Base-by-base conservation (phyloP, 2,113 vertebrate species). In the Pyrgilauda ruficollis region DNA sequence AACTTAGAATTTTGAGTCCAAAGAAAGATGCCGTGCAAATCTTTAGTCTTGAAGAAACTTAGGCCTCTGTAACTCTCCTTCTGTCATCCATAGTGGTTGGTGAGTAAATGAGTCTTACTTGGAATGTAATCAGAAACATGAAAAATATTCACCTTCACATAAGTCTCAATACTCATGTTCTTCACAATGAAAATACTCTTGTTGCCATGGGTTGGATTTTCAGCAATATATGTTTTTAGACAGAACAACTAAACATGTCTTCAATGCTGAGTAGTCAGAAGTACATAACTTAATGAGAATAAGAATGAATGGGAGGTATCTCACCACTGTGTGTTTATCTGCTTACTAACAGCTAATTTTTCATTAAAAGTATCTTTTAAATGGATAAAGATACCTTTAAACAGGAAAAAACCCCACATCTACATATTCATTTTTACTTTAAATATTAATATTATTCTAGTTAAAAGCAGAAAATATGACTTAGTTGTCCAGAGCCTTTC, bases 391-490 rank as follows among this genome's bases (percentile, higher is more conserved):
- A 31, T 63, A 26, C 17, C 76, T 95, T 95, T 93, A 24, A 93
- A 58, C 26, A 49, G 31, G 68, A 87, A 90, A 84, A 88, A 88
- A 58, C 17, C 1, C 3, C 7, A n/a, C 6, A 5, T 53, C 35
- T 70, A 75, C 41, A 78, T 94, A 92, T 63, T 93, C 87, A 70
- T 85, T 89, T 93, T 96, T 94, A 66, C 81, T 96, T 97, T 88
- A 83, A 93, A 94, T 93, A 96, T 74, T 23, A 95, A 96, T 96
- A 90, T 91, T 95, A 79, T 49, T 93, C 66, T 83, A 86, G 55
- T 96, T 97, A 84, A 94, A 96, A 97, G 70, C 17, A 56, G 21
- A 83, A 90, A 83, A 58, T 74, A 62, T 18, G 0, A 46, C 67
- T 95, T 82, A 43, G 58, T 79, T 59, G 31, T 94, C 44, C 87